phyloP scores from a whole-genome alignment of 2,797 vertebrate genomes.

The Peromyscus attwateri region DNA sequence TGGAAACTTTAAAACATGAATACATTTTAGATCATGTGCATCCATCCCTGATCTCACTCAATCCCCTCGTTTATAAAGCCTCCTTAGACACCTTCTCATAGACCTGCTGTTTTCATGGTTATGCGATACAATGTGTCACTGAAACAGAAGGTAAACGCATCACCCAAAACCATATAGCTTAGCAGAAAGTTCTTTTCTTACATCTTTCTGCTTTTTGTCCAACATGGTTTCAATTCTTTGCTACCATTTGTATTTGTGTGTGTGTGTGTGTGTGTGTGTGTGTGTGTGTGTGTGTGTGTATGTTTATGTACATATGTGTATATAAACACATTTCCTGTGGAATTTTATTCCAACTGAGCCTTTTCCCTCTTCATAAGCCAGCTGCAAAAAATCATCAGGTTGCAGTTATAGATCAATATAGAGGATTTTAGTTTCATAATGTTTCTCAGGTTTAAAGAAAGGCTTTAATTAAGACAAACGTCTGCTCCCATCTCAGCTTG shows the following conservation, averaged over 20 bases:
- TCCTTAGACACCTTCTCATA: not conserved
- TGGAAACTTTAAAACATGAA: not conserved
- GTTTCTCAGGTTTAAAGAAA: slow-evolving; percentile 64
- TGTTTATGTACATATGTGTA: not conserved
- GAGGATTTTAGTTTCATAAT: slow-evolving; percentile 63
- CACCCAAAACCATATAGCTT: not conserved
- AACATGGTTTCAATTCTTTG: not conserved
- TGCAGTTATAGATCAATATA: slow-evolving; percentile 50
- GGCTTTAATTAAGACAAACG: slow-evolving; percentile 63
- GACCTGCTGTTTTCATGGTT: not conserved
- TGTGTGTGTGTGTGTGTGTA: not conserved
- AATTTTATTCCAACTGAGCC: not conserved
- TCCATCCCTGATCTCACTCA: not conserved
- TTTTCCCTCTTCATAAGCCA: not conserved
- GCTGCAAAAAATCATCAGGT: slow-evolving; percentile 14
- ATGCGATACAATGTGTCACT: not conserved
- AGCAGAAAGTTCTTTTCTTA: not conserved
- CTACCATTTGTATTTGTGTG: not conserved
- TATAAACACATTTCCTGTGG: not conserved
- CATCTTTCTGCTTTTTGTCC: slow-evolving; percentile 7
- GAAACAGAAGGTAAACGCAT: not conserved
- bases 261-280: not conserved
- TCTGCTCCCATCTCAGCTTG: slow-evolving; percentile 32
- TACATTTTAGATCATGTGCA: not conserved
- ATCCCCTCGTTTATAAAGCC: not conserved